These are phyloP conservation scores for Malacoraja senta DNA, from an alignment of 2,797 vertebrate genomes.

Conservation along the genomic window DNA sequence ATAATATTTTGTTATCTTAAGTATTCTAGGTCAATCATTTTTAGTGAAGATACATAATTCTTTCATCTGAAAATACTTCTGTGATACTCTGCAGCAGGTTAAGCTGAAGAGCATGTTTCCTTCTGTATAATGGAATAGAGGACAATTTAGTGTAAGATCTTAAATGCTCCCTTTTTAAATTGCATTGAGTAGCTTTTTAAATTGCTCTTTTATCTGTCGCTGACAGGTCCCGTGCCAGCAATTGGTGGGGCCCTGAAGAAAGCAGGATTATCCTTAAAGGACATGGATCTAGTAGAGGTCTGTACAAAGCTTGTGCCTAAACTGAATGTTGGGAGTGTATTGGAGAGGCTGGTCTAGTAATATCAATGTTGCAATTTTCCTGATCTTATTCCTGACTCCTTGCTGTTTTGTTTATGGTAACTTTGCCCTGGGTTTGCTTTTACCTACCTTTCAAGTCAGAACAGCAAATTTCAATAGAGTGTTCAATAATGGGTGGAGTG, in stretches of 20 bases:
- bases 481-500: not conserved
- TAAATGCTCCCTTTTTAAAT: not conserved
- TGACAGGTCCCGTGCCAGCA: constrained; percentile 81
- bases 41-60: not conserved
- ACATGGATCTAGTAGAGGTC: constrained; percentile 94
- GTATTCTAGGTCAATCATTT: not conserved
- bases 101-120: no score
- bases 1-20: not conserved
- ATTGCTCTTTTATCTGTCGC: not conserved
- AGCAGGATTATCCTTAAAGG: constrained; percentile 73
- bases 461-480: not conserved
- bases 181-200: not conserved
- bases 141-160: not conserved
- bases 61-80: not conserved
- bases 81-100: no score
- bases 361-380: not conserved
- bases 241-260: constrained; percentile 86
- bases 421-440: not conserved
- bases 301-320: constrained; percentile 42
- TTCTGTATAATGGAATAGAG: no score
- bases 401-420: not conserved
- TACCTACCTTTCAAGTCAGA: not conserved
- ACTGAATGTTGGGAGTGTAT: not conserved
- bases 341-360: not conserved
- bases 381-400: not conserved